Base-by-base conservation (phyloP, 2,888 invertebrate species). In the Parnassius glacialis region DNA sequence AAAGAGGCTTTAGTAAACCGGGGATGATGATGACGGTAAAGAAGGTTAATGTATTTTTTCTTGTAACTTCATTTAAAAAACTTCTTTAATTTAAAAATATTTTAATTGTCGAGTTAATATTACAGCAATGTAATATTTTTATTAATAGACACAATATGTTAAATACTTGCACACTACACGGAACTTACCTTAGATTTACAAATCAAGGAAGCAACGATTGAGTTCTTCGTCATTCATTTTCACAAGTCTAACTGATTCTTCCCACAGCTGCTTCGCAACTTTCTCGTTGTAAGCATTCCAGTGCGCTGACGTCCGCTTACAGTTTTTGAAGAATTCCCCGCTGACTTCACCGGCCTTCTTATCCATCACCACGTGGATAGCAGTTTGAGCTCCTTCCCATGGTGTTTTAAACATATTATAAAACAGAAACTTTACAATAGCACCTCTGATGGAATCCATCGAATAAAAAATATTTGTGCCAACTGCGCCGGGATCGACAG, bases 401-500 rank as follows among this genome's bases (percentile, higher is more conserved):
- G 95, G 93, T 41, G 94, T 95, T 86, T 96, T 96, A 75, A 95
- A 96, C 72, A 95, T 92, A 13, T 92, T 91, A 68, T 94, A 94
- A 5, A 93, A 90, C 42, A 96, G 83, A 41, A 94, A 83, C 57
- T 90, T 90, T 69, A 95, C 69, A 0, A 95, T 93, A n/a, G 65
- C 65, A 0, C 80, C 86, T 61, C 34, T 7, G 5, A 92, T 44
- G 92, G 90, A 69, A 92, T 82, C 80, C 0, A 69, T 47, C 12
- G 68, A 76, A 9, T 74, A 92, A 93, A 96, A 96, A 57, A 97
- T 96, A 41, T 94, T 94, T 0, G 95, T 95, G 68, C 95, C 95
- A 44, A 97, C 95, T 79, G 95, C 93, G 7, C 97, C 97, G 0
- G 97, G 97, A 84, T 97, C 97, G 20, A 97, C 92, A 68, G 94